Conservation (phyloP, 2,888 invertebrate species). For the Himalopsyche tibetana region DNA sequence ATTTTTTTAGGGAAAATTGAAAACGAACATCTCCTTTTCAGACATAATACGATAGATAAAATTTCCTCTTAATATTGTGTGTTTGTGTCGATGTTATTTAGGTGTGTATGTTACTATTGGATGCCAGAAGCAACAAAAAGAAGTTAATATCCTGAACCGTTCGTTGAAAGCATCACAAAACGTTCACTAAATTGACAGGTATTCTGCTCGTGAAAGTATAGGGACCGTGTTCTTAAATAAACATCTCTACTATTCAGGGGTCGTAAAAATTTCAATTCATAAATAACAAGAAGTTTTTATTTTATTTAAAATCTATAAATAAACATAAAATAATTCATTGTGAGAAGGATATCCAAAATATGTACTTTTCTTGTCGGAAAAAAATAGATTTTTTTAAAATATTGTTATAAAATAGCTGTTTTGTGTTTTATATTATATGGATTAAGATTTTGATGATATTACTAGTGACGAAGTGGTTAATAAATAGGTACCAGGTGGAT, state of each 20-base stretch:
- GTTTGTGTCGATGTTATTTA: neutral
- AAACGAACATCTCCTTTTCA: neutral
- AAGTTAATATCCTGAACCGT: slow-evolving; percentile 37
- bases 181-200: slow-evolving; percentile 42
- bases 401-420: no score
- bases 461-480: no score
- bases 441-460: no score
- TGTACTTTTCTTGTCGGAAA: no score
- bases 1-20: no score
- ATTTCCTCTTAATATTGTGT: neutral
- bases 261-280: neutral
- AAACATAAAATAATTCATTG: no score
- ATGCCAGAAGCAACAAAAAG: slow-evolving; percentile 23
- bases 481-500: no score
- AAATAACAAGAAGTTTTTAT: no score
- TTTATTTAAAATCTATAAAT: no score
- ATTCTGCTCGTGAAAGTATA: slow-evolving; percentile 5
- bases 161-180: slow-evolving; percentile 1
- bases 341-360: no score
- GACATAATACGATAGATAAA: neutral
- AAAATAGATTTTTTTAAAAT: no score
- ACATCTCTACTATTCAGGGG: neutral
- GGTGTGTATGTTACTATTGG: neutral
- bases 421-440: no score
- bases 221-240: slow-evolving; percentile 18